Evolutionary conservation across 2,888 invertebrate species (phyloP).

Genomic region (Andrena camellia): DNA sequence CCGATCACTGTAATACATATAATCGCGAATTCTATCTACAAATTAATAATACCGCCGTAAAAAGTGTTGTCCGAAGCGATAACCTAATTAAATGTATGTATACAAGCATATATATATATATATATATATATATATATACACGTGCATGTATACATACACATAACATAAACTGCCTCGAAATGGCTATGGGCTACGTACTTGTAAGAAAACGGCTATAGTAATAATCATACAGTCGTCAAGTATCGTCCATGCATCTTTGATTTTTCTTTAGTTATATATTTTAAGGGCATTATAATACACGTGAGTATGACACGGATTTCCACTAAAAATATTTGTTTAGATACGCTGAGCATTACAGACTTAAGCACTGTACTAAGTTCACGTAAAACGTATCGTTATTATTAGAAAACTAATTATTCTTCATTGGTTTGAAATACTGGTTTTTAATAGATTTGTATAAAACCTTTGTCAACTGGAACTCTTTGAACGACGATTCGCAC

Average conservation of each 20-base stretch:
- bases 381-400: slow-evolving; percentile 80
- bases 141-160: slow-evolving; percentile 39
- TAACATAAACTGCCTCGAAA: slow-evolving; percentile 79
- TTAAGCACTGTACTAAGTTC: slow-evolving; percentile 77
- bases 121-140: slow-evolving; percentile 63
- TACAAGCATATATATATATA: slow-evolving; percentile 44
- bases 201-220: slow-evolving; percentile 76
- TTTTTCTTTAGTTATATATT: slow-evolving; percentile 79
- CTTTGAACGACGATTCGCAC: slow-evolving; percentile 81
- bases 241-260: slow-evolving; percentile 81
- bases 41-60: slow-evolving; percentile 80
- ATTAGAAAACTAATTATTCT: slow-evolving; percentile 83
- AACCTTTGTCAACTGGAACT: slow-evolving; percentile 84
- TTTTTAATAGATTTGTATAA: slow-evolving; percentile 84
- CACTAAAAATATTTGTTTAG: slow-evolving; percentile 82
- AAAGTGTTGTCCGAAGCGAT: slow-evolving; percentile 66
- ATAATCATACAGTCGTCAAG: slow-evolving; percentile 76
- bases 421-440: slow-evolving; percentile 85
- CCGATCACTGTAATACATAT: slow-evolving; percentile 44
- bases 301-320: slow-evolving; percentile 83
- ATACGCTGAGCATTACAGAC: slow-evolving; percentile 83
- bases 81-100: slow-evolving; percentile 76
- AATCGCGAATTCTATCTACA: slow-evolving; percentile 76
- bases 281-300: slow-evolving; percentile 81
- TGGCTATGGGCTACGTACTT: slow-evolving; percentile 78